Base-by-base conservation (phyloP, 1,140 invertebrate species). In the Pseudachorutes palmiensis region DNA sequence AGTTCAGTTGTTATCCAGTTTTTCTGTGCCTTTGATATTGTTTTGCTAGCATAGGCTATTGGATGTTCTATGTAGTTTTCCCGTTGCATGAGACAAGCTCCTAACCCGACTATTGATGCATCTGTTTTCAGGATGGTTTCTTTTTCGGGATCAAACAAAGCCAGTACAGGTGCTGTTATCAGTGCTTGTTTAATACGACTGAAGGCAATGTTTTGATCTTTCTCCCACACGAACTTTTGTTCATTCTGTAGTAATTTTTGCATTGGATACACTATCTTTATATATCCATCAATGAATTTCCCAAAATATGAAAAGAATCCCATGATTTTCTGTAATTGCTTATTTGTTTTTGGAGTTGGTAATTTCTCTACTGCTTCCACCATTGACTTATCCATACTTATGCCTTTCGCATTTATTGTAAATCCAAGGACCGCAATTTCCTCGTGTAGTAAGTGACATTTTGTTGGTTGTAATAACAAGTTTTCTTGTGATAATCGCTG, bases 361-460 rank as follows among this genome's bases (percentile, higher is more conserved):
- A 69, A 75, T 12, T 73, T 64, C n/a, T n/a, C 22, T 28, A 74
- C 61, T 0, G 72, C 69, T 55, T 63, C 24, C 0, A 70, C 33
- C 31, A 74, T 76, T 0, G 63, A 61, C 22, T 58, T 62, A 58
- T 74, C 66, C 30, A 69, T 69, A n/a, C 48, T 31, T 0, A 77
- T 60, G 5, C 74, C 75, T 1, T 74, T 32, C 26, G 45, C 1
- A 1, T 60, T 64, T 14, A 76, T 64, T 5, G 72, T 2, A 60
- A 74, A 73, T 2, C 76, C 78, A 22, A 79, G 51, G 58, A 73
- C 75, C 2, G 68, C 66, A 5, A 78, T 62, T 59, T 72, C 64
- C 19, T 31, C 62, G 57, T 67, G 64, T 16, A 72, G 67, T 69
- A 79, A 78, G 26, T 74, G 51, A 64, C 76, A 80, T 69, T 81